A percentile compares a stretch with the other conserved stretches of the same genome.
These are phyloP conservation scores for Muscicapa striata DNA, from an alignment of 2,797 vertebrate species.

Conservation along the genomic window DNA sequence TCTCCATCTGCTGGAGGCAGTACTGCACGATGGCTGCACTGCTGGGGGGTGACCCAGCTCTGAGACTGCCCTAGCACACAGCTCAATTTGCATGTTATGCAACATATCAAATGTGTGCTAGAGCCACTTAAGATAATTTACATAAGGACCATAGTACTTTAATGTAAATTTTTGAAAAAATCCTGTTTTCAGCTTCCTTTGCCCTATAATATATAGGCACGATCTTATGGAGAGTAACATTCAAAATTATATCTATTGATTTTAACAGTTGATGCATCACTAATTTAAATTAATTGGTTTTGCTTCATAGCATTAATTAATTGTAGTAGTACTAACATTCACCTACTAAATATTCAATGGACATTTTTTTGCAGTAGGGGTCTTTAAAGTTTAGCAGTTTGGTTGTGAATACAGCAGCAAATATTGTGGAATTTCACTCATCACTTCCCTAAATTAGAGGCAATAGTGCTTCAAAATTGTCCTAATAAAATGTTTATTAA, in stretches of 20 bases:
- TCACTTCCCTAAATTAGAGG: not conserved
- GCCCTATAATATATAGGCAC: not conserved
- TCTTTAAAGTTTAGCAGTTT: not conserved
- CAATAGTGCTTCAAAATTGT: not conserved
- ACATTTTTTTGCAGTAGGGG: not conserved
- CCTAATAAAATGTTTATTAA: not conserved
- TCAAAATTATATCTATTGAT: not conserved
- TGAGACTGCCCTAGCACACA: not conserved
- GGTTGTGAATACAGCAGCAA: not conserved
- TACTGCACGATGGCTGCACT: not conserved
- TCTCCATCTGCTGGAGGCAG: conserved; percentile 18
- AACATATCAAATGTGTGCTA: not conserved
- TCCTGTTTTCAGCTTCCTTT: not conserved
- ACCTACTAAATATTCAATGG: not conserved
- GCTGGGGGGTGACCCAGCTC: rapidly evolving
- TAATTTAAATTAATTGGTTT: not conserved
- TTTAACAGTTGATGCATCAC: not conserved
- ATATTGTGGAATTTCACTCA: not conserved
- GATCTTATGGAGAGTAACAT: not conserved
- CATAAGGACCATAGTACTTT: not conserved
- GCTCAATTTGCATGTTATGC: too few relatives aligned
- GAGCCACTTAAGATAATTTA: not conserved
- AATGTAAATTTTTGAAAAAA: not conserved
- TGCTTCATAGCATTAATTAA: not conserved
- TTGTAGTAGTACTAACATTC: not conserved